These are phyloP conservation scores for Diceros bicornis DNA, from an alignment of 2,797 vertebrate species.

Conservation along the genomic window DNA sequence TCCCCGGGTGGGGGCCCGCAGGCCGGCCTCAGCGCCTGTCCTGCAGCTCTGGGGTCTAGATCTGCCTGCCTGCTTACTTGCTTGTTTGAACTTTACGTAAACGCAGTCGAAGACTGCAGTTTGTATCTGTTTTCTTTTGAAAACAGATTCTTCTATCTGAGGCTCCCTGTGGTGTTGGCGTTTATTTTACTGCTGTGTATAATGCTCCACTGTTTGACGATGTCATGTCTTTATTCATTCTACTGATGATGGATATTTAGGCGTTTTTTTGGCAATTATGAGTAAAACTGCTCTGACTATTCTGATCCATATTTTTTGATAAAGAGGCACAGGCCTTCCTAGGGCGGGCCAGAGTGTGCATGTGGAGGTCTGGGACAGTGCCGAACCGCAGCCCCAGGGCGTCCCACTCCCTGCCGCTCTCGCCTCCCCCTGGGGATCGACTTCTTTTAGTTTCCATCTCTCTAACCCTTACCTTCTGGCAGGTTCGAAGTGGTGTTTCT, in stretches of 20 bases:
- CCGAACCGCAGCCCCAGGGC: too few species aligned
- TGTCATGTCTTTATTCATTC: background rate
- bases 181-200: background rate
- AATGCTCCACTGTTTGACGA: background rate
- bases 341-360: too few species aligned
- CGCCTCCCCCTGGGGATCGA: background rate
- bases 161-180: background rate
- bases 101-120: accelerated
- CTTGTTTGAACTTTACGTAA: too few species aligned
- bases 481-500: too few species aligned
- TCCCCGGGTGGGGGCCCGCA: background rate
- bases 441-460: too few species aligned
- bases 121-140: background rate
- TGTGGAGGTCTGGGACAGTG: background rate
- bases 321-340: background rate
- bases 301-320: background rate
- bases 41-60: background rate
- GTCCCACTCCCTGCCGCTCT: too few species aligned
- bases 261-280: background rate
- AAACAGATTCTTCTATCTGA: background rate
- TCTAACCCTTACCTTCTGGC: background rate
- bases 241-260: accelerated
- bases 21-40: too few species aligned
- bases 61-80: background rate
- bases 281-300: background rate